A percentile compares a stretch with the other conserved stretches of the same genome.
Conservation (phyloP, 2,113 vertebrate species). For the Coryphaenoides rupestris region DNA sequence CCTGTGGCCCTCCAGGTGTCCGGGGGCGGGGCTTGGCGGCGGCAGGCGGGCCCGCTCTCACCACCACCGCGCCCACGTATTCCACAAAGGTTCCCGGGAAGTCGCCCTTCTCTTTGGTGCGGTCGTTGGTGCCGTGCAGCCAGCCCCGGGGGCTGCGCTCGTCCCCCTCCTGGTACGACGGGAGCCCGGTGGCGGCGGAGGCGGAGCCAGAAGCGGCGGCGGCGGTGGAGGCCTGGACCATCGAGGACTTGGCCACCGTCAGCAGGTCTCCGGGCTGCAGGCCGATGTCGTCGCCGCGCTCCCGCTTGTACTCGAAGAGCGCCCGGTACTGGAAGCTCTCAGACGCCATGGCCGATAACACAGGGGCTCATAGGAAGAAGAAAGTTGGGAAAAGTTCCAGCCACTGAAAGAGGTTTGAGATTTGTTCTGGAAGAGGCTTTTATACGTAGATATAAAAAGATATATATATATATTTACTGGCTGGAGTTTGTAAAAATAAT, state of each 20-base stretch:
- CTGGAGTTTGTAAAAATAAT: neutral
- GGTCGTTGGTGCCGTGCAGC: conserved; percentile 79
- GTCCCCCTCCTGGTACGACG: conserved; percentile 73
- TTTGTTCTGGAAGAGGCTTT: neutral
- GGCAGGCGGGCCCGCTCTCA: conserved; percentile 26
- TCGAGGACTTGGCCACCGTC: conserved; percentile 62
- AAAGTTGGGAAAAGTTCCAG: too few species aligned
- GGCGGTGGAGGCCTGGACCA: conserved; percentile 41
- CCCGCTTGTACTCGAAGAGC: conserved; percentile 78
- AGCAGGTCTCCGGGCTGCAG: conserved; percentile 77
- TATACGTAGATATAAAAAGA: neutral
- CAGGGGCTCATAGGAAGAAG: conserved; percentile 19
- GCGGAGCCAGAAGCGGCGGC: too few species aligned
- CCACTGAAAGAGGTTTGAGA: too few species aligned
- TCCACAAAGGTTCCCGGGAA: conserved; percentile 83
- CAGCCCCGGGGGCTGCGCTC: conserved; percentile 74
- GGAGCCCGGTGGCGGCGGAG: conserved; percentile 21
- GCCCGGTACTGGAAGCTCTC: conserved; percentile 79
- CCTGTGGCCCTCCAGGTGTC: conserved; percentile 38
- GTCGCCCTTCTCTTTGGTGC: conserved; percentile 78
- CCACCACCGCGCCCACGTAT: conserved; percentile 65
- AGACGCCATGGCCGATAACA: conserved; percentile 66
- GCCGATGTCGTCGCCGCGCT: conserved; percentile 75
- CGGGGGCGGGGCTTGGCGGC: conserved; percentile 65
- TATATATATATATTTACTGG: neutral